Conservation (phyloP, 2,113 vertebrate genomes). For the Oceanodroma tethys region DNA sequence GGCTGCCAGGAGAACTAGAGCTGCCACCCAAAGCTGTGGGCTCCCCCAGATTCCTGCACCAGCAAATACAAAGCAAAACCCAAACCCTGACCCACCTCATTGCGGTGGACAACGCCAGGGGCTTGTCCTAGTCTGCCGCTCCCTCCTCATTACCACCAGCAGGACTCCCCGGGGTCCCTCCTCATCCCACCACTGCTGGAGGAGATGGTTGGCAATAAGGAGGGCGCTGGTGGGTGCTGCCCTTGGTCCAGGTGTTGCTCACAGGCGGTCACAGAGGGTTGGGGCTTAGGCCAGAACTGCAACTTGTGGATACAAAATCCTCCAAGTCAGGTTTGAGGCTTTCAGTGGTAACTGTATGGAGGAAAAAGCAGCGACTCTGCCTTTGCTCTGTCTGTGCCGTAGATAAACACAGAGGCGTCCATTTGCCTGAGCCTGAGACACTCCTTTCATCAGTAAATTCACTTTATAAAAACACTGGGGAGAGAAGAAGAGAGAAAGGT, state of each 20-base stretch:
- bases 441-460: neutral
- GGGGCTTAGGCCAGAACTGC: neutral
- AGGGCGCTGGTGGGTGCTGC: neutral
- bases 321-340: neutral
- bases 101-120: fast-evolving
- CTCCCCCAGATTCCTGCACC: neutral
- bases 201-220: neutral
- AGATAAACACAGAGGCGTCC: neutral
- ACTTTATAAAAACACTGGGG: neutral
- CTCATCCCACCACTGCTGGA: neutral
- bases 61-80: neutral
- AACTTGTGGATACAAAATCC: neutral
- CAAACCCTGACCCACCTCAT: neutral
- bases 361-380: neutral
- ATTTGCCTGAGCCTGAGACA: neutral
- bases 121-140: neutral
- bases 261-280: neutral
- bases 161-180: neutral
- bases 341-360: neutral
- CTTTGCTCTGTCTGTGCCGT: neutral
- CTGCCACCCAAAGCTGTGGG: neutral
- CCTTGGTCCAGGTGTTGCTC: neutral
- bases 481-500: neutral
- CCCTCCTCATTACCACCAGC: neutral
- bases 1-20: neutral